Evolutionary conservation across 2,113 vertebrate species (phyloP).

Genomic region (Uria aalge): DNA sequence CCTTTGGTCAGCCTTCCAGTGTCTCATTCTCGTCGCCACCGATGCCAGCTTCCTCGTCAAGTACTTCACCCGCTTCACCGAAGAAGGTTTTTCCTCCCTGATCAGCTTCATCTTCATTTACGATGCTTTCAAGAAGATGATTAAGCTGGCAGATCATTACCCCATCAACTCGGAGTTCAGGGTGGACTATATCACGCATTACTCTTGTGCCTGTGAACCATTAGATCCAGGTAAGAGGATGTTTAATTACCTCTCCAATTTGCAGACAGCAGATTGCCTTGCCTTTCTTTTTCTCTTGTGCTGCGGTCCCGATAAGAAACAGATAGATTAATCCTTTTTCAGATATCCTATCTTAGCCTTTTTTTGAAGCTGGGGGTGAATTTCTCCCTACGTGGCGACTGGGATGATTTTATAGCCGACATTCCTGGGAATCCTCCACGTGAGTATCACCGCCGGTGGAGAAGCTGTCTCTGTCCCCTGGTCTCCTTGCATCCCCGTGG

Average conservation of each 20-base stretch:
- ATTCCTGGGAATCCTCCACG: background rate
- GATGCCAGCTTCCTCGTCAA: conserved; percentile 97
- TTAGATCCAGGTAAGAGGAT: conserved; percentile 77
- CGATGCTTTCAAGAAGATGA: conserved; percentile 98
- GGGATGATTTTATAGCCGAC: background rate
- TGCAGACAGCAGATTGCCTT: background rate
- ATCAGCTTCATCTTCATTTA: conserved; percentile 99
- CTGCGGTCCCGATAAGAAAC: background rate
- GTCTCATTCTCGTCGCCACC: conserved; percentile 89
- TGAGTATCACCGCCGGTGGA: background rate
- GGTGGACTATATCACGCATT: conserved; percentile 83
- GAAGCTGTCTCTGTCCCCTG: background rate
- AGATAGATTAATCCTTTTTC: background rate
- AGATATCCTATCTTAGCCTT: background rate
- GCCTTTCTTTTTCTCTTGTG: background rate
- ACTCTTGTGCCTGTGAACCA: conserved; percentile 88
- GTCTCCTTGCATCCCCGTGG: background rate
- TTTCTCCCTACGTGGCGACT: background rate
- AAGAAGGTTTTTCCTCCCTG: conserved; percentile 95
- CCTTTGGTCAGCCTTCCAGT: conserved; percentile 94
- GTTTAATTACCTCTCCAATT: background rate
- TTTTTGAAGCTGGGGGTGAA: background rate
- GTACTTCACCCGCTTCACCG: conserved; percentile 98
- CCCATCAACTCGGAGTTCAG: conserved; percentile 88
- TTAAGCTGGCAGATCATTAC: conserved; percentile 90